Conservation (phyloP, 1,140 invertebrate genomes). For the Apocrypta bakeri region DNA sequence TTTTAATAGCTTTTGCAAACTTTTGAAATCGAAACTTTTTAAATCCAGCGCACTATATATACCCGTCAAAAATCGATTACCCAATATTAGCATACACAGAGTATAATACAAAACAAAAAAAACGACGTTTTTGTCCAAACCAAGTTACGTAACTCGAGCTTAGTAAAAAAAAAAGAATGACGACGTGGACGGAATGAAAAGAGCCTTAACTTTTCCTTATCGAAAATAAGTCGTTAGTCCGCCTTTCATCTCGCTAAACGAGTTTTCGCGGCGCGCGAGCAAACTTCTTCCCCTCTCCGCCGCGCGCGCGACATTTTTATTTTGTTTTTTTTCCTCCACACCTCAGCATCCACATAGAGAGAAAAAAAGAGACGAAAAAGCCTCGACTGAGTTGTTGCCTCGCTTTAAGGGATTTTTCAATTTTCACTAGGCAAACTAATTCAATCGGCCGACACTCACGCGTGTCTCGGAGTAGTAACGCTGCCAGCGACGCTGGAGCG, state of each 20-base stretch:
- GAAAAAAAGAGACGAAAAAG: neutral
- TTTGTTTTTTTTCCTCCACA: slow-evolving; percentile 37
- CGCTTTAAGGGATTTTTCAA: slow-evolving; percentile 73
- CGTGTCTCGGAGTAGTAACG: neutral
- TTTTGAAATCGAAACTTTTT: too few relatives aligned
- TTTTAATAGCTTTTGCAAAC: too few relatives aligned
- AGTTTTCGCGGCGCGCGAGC: slow-evolving; percentile 70
- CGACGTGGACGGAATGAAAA: slow-evolving; percentile 51
- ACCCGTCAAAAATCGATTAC: neutral
- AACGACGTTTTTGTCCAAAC: neutral
- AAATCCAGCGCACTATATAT: too few relatives aligned
- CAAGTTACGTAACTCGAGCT: neutral
- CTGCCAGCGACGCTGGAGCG: neutral
- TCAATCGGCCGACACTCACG: slow-evolving; percentile 59
- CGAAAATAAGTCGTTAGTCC: slow-evolving; percentile 75
- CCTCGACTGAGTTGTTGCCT: slow-evolving; percentile 55
- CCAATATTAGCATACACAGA: neutral
- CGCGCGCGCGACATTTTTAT: slow-evolving; percentile 40
- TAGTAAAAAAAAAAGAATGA: neutral
- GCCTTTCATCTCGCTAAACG: slow-evolving; percentile 74
- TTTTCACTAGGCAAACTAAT: slow-evolving; percentile 68
- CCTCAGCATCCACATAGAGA: neutral
- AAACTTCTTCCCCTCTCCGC: slow-evolving; percentile 64
- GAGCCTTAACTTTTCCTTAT: slow-evolving; percentile 74
- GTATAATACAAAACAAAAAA: neutral